Percentiles rank a stretch among this genome's conserved stretches.
phyloP scores from a whole-genome alignment of 2,888 invertebrate species.

The Augochlorella aurata region DNA sequence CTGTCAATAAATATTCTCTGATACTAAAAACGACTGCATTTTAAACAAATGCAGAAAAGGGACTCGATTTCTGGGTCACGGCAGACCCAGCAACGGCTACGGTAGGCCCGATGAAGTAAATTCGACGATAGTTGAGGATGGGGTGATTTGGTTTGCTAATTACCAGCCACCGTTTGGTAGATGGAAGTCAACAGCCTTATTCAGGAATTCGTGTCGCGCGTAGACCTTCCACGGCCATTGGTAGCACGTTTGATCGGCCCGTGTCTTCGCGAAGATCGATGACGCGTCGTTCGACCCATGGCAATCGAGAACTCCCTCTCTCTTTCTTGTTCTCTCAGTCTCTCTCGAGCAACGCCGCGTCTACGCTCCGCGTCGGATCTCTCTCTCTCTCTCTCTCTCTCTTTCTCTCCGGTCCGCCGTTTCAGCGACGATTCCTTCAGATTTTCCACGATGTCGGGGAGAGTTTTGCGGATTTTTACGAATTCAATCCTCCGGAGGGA shows the following conservation, averaged over 20 bases:
- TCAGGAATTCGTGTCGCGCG: slow-evolving; percentile 47
- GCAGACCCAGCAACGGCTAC: not conserved
- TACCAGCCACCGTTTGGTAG: not conserved
- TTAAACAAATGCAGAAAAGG: too few relatives aligned
- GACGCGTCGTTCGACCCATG: slow-evolving; percentile 41
- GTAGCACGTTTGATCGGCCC: slow-evolving; percentile 49
- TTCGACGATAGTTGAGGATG: not conserved
- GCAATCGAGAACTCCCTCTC: slow-evolving; percentile 28
- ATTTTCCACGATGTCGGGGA: slow-evolving; percentile 31
- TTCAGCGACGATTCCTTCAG: not conserved
- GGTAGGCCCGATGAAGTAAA: not conserved
- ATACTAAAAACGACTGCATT: too few relatives aligned
- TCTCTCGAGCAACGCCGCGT: not conserved
- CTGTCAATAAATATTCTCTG: too few relatives aligned
- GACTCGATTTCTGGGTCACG: not conserved
- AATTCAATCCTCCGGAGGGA: slow-evolving; percentile 63
- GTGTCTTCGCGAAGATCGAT: slow-evolving; percentile 52
- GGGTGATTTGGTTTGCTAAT: slow-evolving; percentile 55
- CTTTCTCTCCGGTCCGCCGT: not conserved
- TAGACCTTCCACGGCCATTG: slow-evolving; percentile 41
- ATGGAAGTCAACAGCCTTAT: slow-evolving; percentile 5
- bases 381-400: not conserved
- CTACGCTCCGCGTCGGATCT: not conserved
- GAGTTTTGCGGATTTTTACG: slow-evolving; percentile 49
- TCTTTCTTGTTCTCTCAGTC: not conserved